A percentile compares a stretch with the other conserved stretches of the same genome.
Conservation (phyloP, 2,797 vertebrate species). For the Pipistrellus nathusii region DNA sequence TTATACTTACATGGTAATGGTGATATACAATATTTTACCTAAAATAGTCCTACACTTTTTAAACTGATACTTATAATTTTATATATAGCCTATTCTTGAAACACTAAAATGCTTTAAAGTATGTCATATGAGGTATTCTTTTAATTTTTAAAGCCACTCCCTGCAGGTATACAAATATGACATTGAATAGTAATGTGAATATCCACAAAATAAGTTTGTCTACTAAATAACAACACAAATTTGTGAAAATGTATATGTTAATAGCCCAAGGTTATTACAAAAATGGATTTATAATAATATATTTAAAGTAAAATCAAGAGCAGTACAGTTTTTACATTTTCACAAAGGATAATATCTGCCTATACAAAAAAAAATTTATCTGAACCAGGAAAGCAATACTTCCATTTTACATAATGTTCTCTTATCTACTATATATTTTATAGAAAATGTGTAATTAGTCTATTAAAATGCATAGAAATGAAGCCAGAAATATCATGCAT, state of each 20-base stretch:
- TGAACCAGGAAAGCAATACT: constrained; percentile 39
- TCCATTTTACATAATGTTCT: constrained; percentile 13
- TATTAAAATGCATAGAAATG: constrained; percentile 77
- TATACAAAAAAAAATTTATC: constrained; percentile 50
- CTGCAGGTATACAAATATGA: background rate
- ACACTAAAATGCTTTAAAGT: background rate
- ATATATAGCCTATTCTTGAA: background rate
- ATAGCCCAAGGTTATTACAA: background rate
- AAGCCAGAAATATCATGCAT: constrained; percentile 74
- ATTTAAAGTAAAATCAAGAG: background rate
- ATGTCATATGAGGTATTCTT: background rate
- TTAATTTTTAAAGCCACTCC: background rate
- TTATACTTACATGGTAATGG: background rate
- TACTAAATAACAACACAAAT: constrained; percentile 1
- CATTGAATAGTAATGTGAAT: background rate
- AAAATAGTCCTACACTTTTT: background rate
- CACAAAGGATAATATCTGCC: constrained; percentile 18
- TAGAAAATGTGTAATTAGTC: constrained; percentile 57
- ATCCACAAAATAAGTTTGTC: background rate
- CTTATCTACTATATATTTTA: constrained; percentile 66
- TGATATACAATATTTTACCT: background rate
- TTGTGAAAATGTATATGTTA: background rate
- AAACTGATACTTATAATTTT: background rate
- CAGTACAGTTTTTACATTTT: background rate
- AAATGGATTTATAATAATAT: background rate